Percentiles rank a stretch among this genome's conserved stretches.
phyloP scores from a whole-genome alignment of 1,140 invertebrate genomes.

The Cydia fagiglandana region DNA sequence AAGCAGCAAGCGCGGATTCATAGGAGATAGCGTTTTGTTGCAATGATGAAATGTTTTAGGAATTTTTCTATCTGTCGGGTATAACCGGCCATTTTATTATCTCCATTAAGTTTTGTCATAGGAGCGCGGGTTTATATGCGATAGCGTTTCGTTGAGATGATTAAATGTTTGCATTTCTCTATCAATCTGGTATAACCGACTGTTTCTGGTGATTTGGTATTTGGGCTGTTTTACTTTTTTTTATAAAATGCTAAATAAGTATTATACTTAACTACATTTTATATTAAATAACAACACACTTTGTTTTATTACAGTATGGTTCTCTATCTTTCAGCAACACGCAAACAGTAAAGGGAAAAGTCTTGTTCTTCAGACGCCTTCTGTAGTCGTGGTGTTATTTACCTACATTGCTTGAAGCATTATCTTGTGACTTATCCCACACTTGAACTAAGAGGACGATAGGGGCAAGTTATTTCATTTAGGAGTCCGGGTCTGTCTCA shows the following conservation, averaged over 20 bases:
- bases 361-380: too few species aligned
- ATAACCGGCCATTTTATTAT: slow-evolving; percentile 22
- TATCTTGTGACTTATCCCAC: neutral
- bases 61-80: slow-evolving; percentile 10
- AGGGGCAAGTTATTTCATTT: slow-evolving; percentile 31
- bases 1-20: neutral
- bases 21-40: neutral
- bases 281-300: too few species aligned
- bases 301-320: too few species aligned
- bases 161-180: slow-evolving; percentile 3
- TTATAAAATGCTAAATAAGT: too few species aligned
- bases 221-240: too few species aligned
- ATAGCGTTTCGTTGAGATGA: neutral
- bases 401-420: too few species aligned
- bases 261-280: too few species aligned
- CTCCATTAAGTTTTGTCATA: slow-evolving; percentile 16
- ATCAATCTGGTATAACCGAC: slow-evolving; percentile 15
- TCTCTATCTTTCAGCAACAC: too few species aligned
- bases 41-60: neutral
- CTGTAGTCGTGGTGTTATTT: too few species aligned
- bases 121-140: slow-evolving; percentile 8
- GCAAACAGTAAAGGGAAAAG: too few species aligned
- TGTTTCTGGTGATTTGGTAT: neutral
- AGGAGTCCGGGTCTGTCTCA: neutral
- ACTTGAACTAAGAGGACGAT: slow-evolving; percentile 19